Evolutionary conservation across 53 echinoderm and acorn worm species (phyloP).

Genomic region (Hippasteria phrygiana): DNA sequence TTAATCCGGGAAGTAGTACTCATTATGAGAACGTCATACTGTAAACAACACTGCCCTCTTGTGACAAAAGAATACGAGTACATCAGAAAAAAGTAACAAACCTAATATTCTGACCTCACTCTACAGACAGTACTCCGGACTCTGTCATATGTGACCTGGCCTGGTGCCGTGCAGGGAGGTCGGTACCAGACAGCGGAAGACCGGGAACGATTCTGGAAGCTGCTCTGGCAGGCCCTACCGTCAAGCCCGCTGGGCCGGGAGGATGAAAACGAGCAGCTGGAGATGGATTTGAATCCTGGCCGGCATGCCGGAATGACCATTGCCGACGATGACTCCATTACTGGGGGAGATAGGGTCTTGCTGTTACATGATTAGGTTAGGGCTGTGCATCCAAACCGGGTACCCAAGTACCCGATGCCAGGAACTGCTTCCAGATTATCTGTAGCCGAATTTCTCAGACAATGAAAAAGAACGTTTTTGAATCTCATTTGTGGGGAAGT

Average conservation of each 20-base stretch:
- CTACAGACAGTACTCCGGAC: conserved; percentile 38
- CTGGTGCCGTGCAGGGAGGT: conserved; percentile 20
- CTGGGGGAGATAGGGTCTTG: background rate
- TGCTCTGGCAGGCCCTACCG: conserved; percentile 49
- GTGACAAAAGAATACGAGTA: too few species aligned
- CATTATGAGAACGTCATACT: too few species aligned
- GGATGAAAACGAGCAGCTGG: background rate
- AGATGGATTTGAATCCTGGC: background rate
- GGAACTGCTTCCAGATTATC: too few species aligned
- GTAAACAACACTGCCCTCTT: too few species aligned
- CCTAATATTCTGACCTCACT: too few species aligned
- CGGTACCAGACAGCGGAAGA: background rate
- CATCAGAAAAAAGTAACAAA: too few species aligned
- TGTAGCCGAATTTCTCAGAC: too few species aligned
- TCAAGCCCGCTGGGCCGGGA: conserved; percentile 8
- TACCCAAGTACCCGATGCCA: too few species aligned
- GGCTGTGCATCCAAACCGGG: background rate
- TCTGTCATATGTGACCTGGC: conserved; percentile 69
- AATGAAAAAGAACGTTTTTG: too few species aligned
- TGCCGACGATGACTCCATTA: background rate
- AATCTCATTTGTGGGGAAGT: too few species aligned
- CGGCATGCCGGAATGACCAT: background rate
- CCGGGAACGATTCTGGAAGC: conserved; percentile 37
- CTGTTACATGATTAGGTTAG: background rate
- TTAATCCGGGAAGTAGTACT: too few species aligned